Percentiles rank a stretch among this genome's conserved stretches.
These are phyloP conservation scores for Drosophila obscura DNA, from an alignment of 1,140 invertebrate species.

Conservation along the genomic window DNA sequence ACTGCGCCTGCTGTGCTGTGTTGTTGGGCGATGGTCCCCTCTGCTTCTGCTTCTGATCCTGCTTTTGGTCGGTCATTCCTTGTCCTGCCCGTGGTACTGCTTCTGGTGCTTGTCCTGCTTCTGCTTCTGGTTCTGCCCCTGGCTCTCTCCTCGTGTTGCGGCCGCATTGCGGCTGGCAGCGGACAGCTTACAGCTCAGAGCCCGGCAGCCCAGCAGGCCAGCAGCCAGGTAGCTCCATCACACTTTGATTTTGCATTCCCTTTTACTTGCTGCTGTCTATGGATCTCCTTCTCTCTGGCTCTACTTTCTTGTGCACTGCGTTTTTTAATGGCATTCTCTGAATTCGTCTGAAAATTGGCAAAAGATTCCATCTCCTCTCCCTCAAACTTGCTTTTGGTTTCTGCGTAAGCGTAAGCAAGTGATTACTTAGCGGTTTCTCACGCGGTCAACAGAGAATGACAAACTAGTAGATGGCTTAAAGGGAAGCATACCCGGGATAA, in stretches of 20 bases:
- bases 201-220: slow-evolving; percentile 29
- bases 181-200: slow-evolving; percentile 29
- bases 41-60: too few relatives aligned
- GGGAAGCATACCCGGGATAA: not conserved
- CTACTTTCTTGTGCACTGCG: slow-evolving; percentile 36
- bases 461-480: slow-evolving; percentile 25
- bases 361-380: slow-evolving; percentile 1
- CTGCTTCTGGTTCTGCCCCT: slow-evolving; percentile 2
- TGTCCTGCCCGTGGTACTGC: slow-evolving; percentile 2
- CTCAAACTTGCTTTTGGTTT: not conserved
- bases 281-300: too few relatives aligned
- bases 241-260: slow-evolving; percentile 78
- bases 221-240: slow-evolving; percentile 44
- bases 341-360: slow-evolving; percentile 22
- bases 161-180: slow-evolving; percentile 64
- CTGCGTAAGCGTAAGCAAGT: slow-evolving; percentile 45
- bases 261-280: slow-evolving; percentile 35
- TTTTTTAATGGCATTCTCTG: slow-evolving; percentile 65
- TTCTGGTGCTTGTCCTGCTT: slow-evolving; percentile 5
- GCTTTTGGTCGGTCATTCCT: too few relatives aligned
- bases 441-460: slow-evolving; percentile 52
- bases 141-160: slow-evolving; percentile 39
- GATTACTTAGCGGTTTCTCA: slow-evolving; percentile 61
- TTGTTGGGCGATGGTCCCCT: slow-evolving; percentile 1
- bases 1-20: slow-evolving; percentile 37